These are phyloP conservation scores for Penelope pileata DNA, from an alignment of 2,113 vertebrate species.

Conservation along the genomic window DNA sequence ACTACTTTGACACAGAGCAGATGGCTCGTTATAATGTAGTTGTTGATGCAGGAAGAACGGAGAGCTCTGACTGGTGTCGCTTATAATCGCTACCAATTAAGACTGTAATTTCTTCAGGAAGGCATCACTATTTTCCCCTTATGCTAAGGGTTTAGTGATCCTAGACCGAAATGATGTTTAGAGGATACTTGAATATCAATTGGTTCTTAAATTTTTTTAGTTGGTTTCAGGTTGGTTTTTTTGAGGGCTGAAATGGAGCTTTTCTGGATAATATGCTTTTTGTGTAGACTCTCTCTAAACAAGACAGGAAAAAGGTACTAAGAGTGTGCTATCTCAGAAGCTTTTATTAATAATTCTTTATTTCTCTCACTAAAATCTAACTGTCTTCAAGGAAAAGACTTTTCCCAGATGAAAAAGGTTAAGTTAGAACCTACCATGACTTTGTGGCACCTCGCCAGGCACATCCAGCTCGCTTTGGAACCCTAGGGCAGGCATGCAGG, in stretches of 20 bases:
- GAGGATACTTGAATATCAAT: background rate
- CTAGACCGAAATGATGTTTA: background rate
- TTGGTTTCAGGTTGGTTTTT: constrained; percentile 1
- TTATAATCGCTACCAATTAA: constrained; percentile 7
- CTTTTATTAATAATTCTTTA: background rate
- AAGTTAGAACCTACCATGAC: background rate
- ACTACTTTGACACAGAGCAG: constrained; percentile 38
- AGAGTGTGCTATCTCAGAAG: background rate
- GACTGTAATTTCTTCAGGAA: background rate
- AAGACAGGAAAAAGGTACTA: background rate
- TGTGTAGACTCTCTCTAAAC: background rate
- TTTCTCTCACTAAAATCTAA: background rate
- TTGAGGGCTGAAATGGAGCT: background rate
- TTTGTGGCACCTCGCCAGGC: background rate
- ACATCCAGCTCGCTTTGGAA: background rate
- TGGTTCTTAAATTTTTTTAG: background rate
- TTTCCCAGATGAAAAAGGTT: background rate
- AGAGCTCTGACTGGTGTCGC: background rate
- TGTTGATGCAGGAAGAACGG: constrained; percentile 21
- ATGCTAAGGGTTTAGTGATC: background rate
- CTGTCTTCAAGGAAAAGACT: background rate
- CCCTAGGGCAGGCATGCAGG: fast-evolving
- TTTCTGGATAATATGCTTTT: background rate
- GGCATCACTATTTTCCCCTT: background rate
- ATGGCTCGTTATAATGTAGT: constrained; percentile 23